A percentile compares a stretch with the other conserved stretches of the same genome.
These are phyloP conservation scores for Arctocebus calabarensis DNA, from an alignment of 2,797 vertebrate species.

Conservation along the genomic window DNA sequence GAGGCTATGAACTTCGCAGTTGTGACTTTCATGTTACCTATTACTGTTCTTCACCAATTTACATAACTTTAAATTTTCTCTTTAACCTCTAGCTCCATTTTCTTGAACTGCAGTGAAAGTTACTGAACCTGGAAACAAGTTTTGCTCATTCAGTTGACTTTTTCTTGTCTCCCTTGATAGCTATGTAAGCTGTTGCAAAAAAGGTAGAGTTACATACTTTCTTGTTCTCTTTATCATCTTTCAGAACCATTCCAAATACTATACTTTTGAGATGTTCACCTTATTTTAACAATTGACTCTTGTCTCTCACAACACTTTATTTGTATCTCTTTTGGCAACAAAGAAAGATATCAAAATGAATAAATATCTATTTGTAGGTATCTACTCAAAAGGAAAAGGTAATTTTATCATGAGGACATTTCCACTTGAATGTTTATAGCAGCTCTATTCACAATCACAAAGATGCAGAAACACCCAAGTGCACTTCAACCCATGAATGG, in stretches of 20 bases:
- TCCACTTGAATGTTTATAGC: too few species aligned
- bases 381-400: too few species aligned
- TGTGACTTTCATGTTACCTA: not conserved
- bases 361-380: not conserved
- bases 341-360: not conserved
- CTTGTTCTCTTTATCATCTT: not conserved
- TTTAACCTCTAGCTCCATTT: not conserved
- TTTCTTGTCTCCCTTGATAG: not conserved
- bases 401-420: too few species aligned
- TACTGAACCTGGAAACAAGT: not conserved
- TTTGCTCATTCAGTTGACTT: not conserved
- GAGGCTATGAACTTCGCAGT: not conserved
- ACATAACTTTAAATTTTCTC: not conserved
- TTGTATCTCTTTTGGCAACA: not conserved
- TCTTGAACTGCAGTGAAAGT: not conserved
- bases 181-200: not conserved
- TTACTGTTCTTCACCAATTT: not conserved
- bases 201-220: not conserved
- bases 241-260: not conserved
- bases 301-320: not conserved
- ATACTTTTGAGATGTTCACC: not conserved
- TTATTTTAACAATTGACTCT: not conserved
- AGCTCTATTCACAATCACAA: too few species aligned
- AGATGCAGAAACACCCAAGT: too few species aligned
- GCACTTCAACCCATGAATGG: too few species aligned